Base-by-base conservation (phyloP, 2,888 invertebrate species). In the Cyclophora albipunctata region DNA sequence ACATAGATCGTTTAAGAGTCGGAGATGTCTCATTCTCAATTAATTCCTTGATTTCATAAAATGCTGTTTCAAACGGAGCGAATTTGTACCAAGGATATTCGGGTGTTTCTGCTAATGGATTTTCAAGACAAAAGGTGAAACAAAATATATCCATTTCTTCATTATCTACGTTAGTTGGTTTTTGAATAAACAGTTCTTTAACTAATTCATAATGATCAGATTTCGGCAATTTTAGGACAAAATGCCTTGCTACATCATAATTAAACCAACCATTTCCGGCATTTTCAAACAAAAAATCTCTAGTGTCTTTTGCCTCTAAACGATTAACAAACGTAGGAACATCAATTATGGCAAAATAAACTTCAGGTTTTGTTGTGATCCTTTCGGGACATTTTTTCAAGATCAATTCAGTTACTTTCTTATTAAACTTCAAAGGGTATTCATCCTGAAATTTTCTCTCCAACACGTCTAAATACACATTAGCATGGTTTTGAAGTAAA, bases 11-110 rank as follows among this genome's bases (percentile, higher is more conserved):
- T 51, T 69, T 70, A 42, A 71, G 60, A 3, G 40, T 40, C 3
- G 57, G 53, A 45, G 66, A 62, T 2, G 55, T 37, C 59, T 76
- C 70, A 1, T 55, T 40, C 4, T 59, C 51, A 47, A 75, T 62
- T 35, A 71, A 47, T 58, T 73, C 66, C 49, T 65, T 72, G 5
- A 78, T 54, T 50, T 78, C 75, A 7, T 53, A 46, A 58, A 82
- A 76, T 7, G 84, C 82, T 3, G 55, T 58, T 48, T 69, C 62
- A 57, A 84, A 84, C 40, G 73, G 67, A 3, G 80, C 76, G 57
- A 72, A 78, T 41, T 60, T 62, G 53, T 81, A 84, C 81, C 81
- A 84, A 6, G 62, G 44, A 50, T 79, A 59, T 3, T 34, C 34
- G 7, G 60, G 57, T 4, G 70, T 49, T 58, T 53, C 67, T 35